These are phyloP conservation scores for Alsophila aescularia DNA, from an alignment of 2,888 invertebrate species.

Conservation along the genomic window DNA sequence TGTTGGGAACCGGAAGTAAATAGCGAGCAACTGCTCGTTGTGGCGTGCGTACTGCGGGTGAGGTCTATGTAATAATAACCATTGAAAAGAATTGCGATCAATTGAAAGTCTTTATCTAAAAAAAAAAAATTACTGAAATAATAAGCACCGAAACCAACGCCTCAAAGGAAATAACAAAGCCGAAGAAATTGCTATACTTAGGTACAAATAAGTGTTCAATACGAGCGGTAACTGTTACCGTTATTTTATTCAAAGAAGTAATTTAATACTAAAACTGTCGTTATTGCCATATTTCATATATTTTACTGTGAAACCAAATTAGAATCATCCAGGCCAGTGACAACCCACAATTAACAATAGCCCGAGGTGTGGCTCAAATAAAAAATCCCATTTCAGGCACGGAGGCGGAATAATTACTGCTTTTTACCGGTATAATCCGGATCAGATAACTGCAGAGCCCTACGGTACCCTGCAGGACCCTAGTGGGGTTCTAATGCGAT, in stretches of 20 bases:
- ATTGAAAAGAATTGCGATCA: too few species aligned
- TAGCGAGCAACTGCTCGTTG: too few species aligned
- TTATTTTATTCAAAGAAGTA: not conserved
- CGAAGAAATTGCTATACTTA: too few species aligned
- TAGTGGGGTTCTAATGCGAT: conserved; percentile 58
- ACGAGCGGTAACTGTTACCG: too few species aligned
- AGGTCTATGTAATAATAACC: too few species aligned
- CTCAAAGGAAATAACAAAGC: too few species aligned
- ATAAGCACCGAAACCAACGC: too few species aligned
- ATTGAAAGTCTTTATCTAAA: too few species aligned
- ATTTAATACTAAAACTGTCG: conserved; percentile 7
- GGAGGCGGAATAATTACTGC: conserved; percentile 80
- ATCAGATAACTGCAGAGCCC: conserved; percentile 66
- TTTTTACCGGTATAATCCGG: conserved; percentile 80
- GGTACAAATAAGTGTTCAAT: too few species aligned
- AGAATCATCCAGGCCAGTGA: conserved; percentile 60
- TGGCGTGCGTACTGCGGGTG: too few species aligned
- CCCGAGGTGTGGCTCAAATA: conserved; percentile 74
- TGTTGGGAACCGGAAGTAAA: too few species aligned
- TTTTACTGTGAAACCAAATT: conserved; percentile 36
- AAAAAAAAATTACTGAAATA: too few species aligned
- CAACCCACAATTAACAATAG: conserved; percentile 60
- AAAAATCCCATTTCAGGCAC: conserved; percentile 74
- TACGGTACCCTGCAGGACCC: conserved; percentile 1
- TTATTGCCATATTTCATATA: conserved; percentile 4